Evolutionary conservation across 2,888 invertebrate genomes (phyloP).

Genomic region (Eupithecia centaureata): DNA sequence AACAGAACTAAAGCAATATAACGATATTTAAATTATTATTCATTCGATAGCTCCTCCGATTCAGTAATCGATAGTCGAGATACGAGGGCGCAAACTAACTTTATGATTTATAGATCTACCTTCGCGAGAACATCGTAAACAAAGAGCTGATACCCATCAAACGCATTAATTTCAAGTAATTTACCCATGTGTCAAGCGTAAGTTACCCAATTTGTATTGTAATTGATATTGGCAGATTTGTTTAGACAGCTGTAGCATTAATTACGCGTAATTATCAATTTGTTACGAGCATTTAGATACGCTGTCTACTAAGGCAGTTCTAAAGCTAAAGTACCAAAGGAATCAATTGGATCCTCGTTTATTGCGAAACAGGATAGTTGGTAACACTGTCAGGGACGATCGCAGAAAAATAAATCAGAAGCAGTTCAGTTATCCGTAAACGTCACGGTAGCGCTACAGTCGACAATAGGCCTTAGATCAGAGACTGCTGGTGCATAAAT

Average conservation of each 20-base stretch:
- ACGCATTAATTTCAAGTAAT: conserved; percentile 40
- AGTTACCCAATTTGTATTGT: conserved; percentile 27
- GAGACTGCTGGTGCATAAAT: conserved; percentile 28
- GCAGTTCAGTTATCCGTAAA: neutral
- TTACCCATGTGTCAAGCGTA: conserved; percentile 32
- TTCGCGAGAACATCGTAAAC: conserved; percentile 50
- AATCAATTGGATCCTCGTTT: neutral
- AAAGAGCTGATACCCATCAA: conserved; percentile 47
- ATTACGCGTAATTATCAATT: conserved; percentile 24
- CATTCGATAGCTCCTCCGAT: conserved; percentile 40
- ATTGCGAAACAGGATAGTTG: neutral
- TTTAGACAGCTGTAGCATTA: conserved; percentile 29
- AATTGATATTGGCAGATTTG: conserved; percentile 36
- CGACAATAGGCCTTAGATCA: conserved; percentile 4
- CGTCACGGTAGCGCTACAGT: neutral
- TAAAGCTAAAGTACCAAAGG: neutral
- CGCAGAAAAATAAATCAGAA: conserved; percentile 3
- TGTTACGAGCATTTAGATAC: conserved; percentile 12
- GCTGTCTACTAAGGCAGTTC: neutral
- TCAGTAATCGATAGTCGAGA: conserved; percentile 53
- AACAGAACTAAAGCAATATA: conserved; percentile 5
- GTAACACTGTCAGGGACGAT: neutral
- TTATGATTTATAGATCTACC: conserved; percentile 60
- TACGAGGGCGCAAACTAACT: conserved; percentile 56
- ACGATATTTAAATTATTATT: conserved; percentile 22